phyloP scores from a whole-genome alignment of 2,113 vertebrate species.

The Pterocles burchelli region DNA sequence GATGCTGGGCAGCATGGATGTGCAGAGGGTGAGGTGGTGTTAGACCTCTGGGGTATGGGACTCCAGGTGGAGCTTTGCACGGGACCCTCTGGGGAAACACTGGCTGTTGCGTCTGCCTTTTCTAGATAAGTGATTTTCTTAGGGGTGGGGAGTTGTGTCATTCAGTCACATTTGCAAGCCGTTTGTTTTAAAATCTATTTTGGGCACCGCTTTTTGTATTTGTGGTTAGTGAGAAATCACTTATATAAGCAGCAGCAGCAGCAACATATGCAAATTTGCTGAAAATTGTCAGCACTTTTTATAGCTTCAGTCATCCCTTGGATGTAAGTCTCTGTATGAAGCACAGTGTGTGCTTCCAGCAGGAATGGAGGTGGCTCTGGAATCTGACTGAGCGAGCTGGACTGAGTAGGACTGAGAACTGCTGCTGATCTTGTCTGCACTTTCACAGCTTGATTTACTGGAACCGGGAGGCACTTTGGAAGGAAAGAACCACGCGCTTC shows the following conservation, averaged over 20 bases:
- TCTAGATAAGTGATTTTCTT: not conserved
- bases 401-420: not conserved
- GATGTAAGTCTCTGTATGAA: constrained; percentile 43
- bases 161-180: constrained; percentile 6
- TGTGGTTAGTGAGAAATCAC: constrained; percentile 51
- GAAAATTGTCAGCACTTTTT: constrained; percentile 66
- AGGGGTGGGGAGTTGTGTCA: not conserved
- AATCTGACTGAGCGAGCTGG: constrained; percentile 11
- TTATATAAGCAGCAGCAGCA: constrained; percentile 65
- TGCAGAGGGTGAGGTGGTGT: not conserved
- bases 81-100: not conserved
- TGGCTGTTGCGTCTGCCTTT: not conserved
- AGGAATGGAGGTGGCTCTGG: constrained; percentile 50
- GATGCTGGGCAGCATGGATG: not conserved
- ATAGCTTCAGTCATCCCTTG: constrained; percentile 64
- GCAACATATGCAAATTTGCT: constrained; percentile 58
- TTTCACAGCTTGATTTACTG: not conserved
- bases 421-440: not conserved
- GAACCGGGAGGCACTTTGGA: not conserved
- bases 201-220: constrained; percentile 25
- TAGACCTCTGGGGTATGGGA: not conserved
- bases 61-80: not conserved
- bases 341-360: constrained; percentile 50
- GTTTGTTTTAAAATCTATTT: constrained; percentile 43
- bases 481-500: rapidly evolving